phyloP scores from a whole-genome alignment of 2,888 invertebrate genomes.

The Sphaeridia pumilis region DNA sequence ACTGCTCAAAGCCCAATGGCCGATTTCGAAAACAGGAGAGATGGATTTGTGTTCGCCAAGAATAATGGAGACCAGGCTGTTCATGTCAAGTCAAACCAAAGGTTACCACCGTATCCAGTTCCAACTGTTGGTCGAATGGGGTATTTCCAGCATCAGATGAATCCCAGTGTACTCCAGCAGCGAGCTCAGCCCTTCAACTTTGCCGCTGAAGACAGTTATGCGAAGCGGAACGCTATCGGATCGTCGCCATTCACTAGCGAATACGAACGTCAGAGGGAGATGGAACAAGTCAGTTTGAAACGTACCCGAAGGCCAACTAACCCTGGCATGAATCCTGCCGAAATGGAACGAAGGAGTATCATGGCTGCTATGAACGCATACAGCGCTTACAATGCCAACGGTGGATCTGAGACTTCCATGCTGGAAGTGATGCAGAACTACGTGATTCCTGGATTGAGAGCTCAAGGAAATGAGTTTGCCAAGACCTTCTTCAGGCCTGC shows the following conservation, averaged over 20 bases:
- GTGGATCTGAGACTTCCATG: constrained; percentile 5
- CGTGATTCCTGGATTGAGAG: background rate
- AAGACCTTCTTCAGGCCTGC: constrained; percentile 6
- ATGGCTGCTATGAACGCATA: background rate
- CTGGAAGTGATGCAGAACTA: constrained; percentile 12
- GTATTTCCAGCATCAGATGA: background rate
- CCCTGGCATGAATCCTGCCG: too few relatives aligned
- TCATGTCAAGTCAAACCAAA: background rate
- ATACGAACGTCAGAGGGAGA: constrained; percentile 16
- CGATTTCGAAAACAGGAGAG: background rate
- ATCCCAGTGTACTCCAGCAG: constrained; percentile 1
- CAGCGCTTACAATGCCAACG: too few relatives aligned
- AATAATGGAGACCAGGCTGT: constrained; percentile 9
- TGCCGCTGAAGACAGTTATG: constrained; percentile 31
- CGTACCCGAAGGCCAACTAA: background rate
- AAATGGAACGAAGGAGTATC: background rate
- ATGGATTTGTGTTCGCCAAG: constrained; percentile 8
- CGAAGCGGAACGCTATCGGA: constrained; percentile 25
- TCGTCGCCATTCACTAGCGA: constrained; percentile 17
- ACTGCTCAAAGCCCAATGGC: background rate
- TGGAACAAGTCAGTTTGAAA: background rate
- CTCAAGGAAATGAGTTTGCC: constrained; percentile 9
- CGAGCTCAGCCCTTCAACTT: constrained; percentile 15
- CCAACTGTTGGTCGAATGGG: background rate
- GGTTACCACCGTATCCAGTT: background rate